phyloP scores from a whole-genome alignment of 2,888 invertebrate species.

The Zygaena filipendulae region DNA sequence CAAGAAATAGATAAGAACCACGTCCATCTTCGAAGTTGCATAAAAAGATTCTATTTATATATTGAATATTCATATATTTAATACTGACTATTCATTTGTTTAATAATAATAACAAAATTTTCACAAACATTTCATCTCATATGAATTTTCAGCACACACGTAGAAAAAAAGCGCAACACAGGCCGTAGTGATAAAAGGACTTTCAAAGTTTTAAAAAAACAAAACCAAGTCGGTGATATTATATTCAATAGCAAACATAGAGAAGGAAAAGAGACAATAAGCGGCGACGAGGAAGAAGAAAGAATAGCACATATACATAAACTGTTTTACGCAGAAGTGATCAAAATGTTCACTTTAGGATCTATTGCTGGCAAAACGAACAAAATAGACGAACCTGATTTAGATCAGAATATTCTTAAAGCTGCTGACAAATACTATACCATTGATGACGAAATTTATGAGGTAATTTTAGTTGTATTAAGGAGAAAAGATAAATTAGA shows the following conservation, averaged over 20 bases:
- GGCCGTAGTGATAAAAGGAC: slow-evolving; percentile 21
- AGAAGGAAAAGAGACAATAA: slow-evolving; percentile 11
- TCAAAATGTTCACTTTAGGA: slow-evolving; percentile 51
- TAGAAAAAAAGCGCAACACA: slow-evolving; percentile 29
- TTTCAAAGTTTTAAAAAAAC: slow-evolving; percentile 7
- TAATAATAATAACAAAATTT: too few relatives aligned
- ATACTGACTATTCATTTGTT: too few relatives aligned
- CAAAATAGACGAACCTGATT: slow-evolving; percentile 37
- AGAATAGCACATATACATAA: slow-evolving; percentile 31
- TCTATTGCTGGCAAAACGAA: slow-evolving; percentile 26
- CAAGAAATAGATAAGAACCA: too few relatives aligned
- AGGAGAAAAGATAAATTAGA: too few relatives aligned
- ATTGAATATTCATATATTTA: too few relatives aligned
- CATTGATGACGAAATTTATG: slow-evolving; percentile 61
- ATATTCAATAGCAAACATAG: slow-evolving; percentile 3
- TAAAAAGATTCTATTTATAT: too few relatives aligned
- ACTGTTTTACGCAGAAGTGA: slow-evolving; percentile 46
- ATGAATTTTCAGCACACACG: slow-evolving; percentile 28
- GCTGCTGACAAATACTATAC: slow-evolving; percentile 57
- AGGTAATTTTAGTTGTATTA: slow-evolving; percentile 61
- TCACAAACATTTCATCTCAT: too few relatives aligned
- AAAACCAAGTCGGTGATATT: slow-evolving; percentile 1
- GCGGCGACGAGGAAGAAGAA: slow-evolving; percentile 25
- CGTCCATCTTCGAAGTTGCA: too few relatives aligned
- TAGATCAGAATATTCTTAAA: slow-evolving; percentile 47